Base-by-base conservation (phyloP, 2,888 invertebrate species). In the Tachina lurida region DNA sequence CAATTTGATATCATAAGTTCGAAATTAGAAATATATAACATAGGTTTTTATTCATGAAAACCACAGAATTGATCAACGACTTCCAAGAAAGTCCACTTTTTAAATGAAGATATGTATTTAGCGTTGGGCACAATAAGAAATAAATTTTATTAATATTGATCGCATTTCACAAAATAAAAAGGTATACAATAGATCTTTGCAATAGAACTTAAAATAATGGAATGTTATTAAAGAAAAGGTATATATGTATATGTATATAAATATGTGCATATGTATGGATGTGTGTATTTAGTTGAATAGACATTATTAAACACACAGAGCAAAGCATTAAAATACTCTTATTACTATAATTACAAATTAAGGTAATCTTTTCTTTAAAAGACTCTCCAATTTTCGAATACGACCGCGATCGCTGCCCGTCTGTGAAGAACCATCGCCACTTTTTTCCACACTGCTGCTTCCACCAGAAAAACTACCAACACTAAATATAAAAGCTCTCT, bases 321-420 rank as follows among this genome's bases (percentile, higher is more conserved):
- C 70, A 62, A 56, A 22, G 43, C 7, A 12, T 56, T 39, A 58
- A 60, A 56, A 77, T 13, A 39, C 63, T n/a, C n/a, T n/a, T n/a
- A n/a, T n/a, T 47, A 54, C 41, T 19, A 43, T 2, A 63, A 85
- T 43, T 4, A 31, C 31, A 45, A 15, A 54, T 88, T 91, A 92
- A 47, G 93, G 93, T 82, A 93, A 90, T 87, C 94, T 91, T 89
- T 94, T 94, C 87, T 94, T 94, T 71, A 94, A 93, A 60, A 94
- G 90, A 89, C 93, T 94, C 88, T 94, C 94, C 84, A 94, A 90
- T 90, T 94, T 94, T 82, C 94, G 93, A 86, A 94, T 94, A 87
- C 94, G 92, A 8, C 94, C 94, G 19, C 93, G 93, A 89, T 94
- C 94, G 15, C 87, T 73, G 12, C 86, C 83, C 4, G 87, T 39